A percentile compares a stretch with the other conserved stretches of the same genome.
Evolutionary conservation across 2,113 vertebrate genomes (phyloP).

Genomic region (Numenius arquata): DNA sequence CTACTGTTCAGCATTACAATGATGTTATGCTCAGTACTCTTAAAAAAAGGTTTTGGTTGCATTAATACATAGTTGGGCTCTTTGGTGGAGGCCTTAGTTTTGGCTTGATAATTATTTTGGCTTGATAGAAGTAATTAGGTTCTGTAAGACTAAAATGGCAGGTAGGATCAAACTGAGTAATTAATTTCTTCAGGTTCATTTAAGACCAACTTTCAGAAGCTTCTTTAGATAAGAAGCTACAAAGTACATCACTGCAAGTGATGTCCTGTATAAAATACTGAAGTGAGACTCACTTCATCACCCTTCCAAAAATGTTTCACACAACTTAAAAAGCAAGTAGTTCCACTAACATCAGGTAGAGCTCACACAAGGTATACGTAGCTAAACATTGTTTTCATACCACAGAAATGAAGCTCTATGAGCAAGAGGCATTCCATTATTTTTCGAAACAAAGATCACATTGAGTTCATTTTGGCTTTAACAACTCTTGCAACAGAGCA

Average conservation of each 20-base stretch:
- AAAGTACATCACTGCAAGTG: not conserved
- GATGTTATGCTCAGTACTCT: not conserved
- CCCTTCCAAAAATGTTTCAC: not conserved
- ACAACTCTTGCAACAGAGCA: slow-evolving; percentile 1
- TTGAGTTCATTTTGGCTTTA: not conserved
- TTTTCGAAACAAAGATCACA: not conserved
- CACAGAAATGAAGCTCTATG: not conserved
- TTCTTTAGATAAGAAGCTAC: not conserved
- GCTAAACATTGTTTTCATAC: not conserved
- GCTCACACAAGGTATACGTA: not conserved
- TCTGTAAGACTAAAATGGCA: not conserved
- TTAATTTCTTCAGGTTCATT: not conserved
- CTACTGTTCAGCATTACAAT: not conserved
- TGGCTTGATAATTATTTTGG: not conserved
- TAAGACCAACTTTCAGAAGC: not conserved
- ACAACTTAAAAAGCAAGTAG: not conserved
- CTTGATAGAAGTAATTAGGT: not conserved
- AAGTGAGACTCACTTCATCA: not conserved
- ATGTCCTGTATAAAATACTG: not conserved
- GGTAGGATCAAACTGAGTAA: not conserved
- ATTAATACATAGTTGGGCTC: not conserved
- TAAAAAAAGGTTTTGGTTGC: not conserved
- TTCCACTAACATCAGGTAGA: not conserved
- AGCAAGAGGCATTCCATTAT: not conserved
- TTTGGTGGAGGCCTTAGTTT: not conserved